phyloP scores from a whole-genome alignment of 1,140 invertebrate genomes.

The Vanessa tameamea region DNA sequence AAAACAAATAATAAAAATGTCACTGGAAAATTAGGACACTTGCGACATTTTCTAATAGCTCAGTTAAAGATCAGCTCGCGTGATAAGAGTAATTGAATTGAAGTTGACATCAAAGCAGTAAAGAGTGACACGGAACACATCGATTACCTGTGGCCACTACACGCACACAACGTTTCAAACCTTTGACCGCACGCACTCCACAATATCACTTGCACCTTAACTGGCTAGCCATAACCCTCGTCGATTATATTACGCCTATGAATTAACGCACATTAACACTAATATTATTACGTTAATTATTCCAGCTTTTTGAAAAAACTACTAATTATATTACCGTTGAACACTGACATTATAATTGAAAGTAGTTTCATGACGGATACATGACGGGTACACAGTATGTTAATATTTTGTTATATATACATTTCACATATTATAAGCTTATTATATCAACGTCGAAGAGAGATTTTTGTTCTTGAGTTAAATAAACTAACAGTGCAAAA shows the following conservation, averaged over 20 bases:
- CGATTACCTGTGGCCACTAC: constrained; percentile 19
- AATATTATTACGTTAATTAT: too few species aligned
- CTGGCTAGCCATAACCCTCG: constrained; percentile 10
- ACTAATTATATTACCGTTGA: too few species aligned
- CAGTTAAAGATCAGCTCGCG: constrained; percentile 32
- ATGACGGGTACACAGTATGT: too few species aligned
- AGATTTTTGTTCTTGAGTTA: too few species aligned
- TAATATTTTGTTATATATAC: too few species aligned
- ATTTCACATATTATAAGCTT: too few species aligned
- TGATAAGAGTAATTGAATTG: constrained; percentile 36
- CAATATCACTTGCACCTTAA: constrained; percentile 14
- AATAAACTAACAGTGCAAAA: too few species aligned
- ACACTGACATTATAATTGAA: too few species aligned
- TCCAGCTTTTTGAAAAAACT: too few species aligned
- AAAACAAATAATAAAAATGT: background rate
- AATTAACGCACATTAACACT: background rate
- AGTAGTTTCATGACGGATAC: too few species aligned
- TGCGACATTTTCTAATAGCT: constrained; percentile 10
- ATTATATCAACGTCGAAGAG: too few species aligned
- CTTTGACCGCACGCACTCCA: constrained; percentile 23
- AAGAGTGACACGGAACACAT: constrained; percentile 30
- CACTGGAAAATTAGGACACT: background rate
- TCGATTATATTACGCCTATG: background rate
- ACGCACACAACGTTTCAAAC: constrained; percentile 17
- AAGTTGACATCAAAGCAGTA: constrained; percentile 28